phyloP scores from a whole-genome alignment of 2,797 vertebrate species.

The Schizothorax lantsangensis region DNA sequence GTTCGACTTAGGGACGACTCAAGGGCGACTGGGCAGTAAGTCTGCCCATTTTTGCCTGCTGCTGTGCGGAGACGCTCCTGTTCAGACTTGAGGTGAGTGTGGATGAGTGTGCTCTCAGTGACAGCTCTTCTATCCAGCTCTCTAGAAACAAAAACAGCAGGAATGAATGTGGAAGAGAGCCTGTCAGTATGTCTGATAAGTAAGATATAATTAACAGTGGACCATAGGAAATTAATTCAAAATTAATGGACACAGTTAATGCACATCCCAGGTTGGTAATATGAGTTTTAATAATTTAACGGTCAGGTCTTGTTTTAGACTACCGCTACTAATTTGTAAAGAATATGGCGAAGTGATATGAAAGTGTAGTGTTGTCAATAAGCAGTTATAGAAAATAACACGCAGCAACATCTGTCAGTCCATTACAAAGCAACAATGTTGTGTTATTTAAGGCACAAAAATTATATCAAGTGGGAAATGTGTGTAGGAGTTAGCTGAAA shows the following conservation, averaged over 20 bases:
- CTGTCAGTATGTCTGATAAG: constrained; percentile 15
- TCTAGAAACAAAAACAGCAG: constrained; percentile 67
- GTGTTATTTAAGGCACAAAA: neutral
- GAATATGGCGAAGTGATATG: neutral
- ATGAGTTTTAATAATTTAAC: neutral
- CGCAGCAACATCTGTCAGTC: neutral
- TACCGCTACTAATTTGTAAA: neutral
- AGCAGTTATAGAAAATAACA: neutral
- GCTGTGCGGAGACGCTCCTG: constrained; percentile 72
- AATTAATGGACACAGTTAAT: constrained; percentile 11
- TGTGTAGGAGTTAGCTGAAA: neutral
- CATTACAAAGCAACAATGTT: neutral
- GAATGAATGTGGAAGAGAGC: constrained; percentile 9
- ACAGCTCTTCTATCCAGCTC: constrained; percentile 84
- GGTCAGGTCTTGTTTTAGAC: constrained; percentile 8
- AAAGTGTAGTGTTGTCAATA: neutral
- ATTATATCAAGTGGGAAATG: neutral
- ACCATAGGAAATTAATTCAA: constrained; percentile 1
- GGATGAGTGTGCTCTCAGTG: constrained; percentile 82
- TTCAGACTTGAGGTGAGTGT: constrained; percentile 85
- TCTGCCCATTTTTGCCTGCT: constrained; percentile 64
- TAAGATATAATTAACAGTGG: neutral
- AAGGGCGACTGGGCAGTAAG: constrained; percentile 75
- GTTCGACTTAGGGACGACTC: constrained; percentile 61
- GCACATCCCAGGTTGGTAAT: neutral